phyloP scores from a whole-genome alignment of 1,140 invertebrate species.

The Drosophila albomicans region DNA sequence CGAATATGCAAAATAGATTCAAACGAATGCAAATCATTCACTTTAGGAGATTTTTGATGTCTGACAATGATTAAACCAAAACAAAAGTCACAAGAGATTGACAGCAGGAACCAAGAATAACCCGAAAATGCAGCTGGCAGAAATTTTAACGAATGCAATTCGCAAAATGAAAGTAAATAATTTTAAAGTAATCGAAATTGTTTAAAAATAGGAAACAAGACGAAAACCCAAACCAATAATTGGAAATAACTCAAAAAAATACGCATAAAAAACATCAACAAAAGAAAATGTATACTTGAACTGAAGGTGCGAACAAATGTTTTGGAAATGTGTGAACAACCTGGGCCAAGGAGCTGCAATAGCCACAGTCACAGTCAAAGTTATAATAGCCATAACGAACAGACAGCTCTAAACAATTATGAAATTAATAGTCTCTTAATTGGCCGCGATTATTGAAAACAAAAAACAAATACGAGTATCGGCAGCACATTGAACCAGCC shows the following conservation, averaged over 20 bases:
- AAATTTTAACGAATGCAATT: constrained; percentile 43
- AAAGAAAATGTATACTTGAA: constrained; percentile 15
- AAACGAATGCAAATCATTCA: constrained; percentile 59
- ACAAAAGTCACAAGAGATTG: constrained; percentile 60
- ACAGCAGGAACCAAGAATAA: constrained; percentile 17
- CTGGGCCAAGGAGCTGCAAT: constrained; percentile 59
- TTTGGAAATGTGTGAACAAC: constrained; percentile 68
- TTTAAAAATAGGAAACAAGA: constrained; percentile 4
- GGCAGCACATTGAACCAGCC: not conserved
- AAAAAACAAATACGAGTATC: constrained; percentile 19
- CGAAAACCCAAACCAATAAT: not conserved
- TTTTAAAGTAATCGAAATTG: constrained; percentile 33
- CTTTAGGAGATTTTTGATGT: constrained; percentile 28
- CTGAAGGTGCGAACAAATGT: constrained; percentile 50
- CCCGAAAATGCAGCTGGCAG: constrained; percentile 40
- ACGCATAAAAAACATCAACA: constrained; percentile 29
- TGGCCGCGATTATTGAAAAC: constrained; percentile 60
- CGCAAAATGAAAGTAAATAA: constrained; percentile 49
- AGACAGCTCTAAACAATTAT: constrained; percentile 68
- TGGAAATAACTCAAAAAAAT: constrained; percentile 21
- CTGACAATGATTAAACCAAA: constrained; percentile 60
- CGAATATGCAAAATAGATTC: constrained; percentile 6
- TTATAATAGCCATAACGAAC: constrained; percentile 1
- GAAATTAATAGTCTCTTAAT: constrained; percentile 79
- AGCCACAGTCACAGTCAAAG: not conserved